Conservation (phyloP, 2,113 vertebrate genomes). For the Fregata magnificens region DNA sequence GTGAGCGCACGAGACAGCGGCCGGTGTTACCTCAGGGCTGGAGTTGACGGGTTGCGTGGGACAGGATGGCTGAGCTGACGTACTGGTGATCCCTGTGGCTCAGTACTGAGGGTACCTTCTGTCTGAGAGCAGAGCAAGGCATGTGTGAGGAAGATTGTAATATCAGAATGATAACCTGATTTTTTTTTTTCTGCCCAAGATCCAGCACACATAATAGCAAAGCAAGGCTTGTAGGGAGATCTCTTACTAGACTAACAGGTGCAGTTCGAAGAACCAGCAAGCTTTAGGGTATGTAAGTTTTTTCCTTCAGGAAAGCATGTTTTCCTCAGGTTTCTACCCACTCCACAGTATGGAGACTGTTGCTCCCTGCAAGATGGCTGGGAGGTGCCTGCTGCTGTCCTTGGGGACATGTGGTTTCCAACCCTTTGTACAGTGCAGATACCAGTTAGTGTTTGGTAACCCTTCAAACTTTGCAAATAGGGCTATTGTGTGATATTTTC, state of each 20-base stretch:
- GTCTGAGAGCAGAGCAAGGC: not conserved
- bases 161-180: not conserved
- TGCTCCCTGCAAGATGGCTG: not conserved
- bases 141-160: not conserved
- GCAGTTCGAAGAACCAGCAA: not conserved
- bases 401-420: not conserved
- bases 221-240: not conserved
- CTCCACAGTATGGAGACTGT: not conserved
- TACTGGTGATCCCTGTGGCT: no score
- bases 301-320: not conserved
- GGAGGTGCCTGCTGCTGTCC: not conserved
- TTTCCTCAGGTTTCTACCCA: not conserved
- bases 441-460: not conserved
- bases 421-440: rapidly evolving
- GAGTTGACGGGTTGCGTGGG: rapidly evolving
- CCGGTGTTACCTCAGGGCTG: not conserved
- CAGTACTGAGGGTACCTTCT: not conserved
- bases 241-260: not conserved
- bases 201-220: not conserved
- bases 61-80: not conserved
- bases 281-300: not conserved
- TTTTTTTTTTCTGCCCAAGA: not conserved
- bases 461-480: not conserved
- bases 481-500: not conserved
- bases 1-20: not conserved